Base-by-base conservation (phyloP, 2,797 vertebrate genomes). In the Chelmon rostratus region DNA sequence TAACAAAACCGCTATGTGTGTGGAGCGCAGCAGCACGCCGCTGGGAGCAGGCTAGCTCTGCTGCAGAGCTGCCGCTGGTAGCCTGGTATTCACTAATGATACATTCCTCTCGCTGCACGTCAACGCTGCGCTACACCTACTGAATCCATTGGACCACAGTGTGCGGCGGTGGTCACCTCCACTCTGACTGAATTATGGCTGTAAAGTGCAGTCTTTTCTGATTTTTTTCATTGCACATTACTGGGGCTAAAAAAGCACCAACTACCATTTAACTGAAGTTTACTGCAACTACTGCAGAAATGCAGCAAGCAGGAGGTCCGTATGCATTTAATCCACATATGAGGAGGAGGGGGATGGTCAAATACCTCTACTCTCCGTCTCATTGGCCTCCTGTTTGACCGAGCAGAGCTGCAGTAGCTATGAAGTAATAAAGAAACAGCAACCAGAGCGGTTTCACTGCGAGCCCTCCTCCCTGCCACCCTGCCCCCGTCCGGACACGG, bases 41-140 rank as follows among this genome's bases (percentile, higher is more conserved):
- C 78, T 78, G 80, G 71, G 81, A 88, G 81, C 63, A 40, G 64
- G 64, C 84, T 67, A 65, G 63, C 61, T 37, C 79, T 65, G 79
- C 73, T 67, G 68, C 78, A 68, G 72, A 83, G 68, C 80, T 74
- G 77, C 86, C 25, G 49, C 75, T 73, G 83, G 73, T 83, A 76
- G 79, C 80, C 76, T 46, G 81, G 83, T 81, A 88, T 88, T 86
- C 81, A 61, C 79, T 91, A 92, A 91, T 87, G 84, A 90, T 88
- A 90, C 88, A 93, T 94, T 92, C 88, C 87, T 89, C 86, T 90
- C 21, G 64, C 67, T 76, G 76, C 79, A 82, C 73, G 81, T 93
- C 82, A 90, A 81, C 56, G 3, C 69, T 18, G 71, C 19, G n/a
- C 74, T 84, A 64, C 78, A 83, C 86, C 86, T 86, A 50, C 63